Conservation (phyloP, 2,797 vertebrate genomes). For the Pogonophryne albipinna region DNA sequence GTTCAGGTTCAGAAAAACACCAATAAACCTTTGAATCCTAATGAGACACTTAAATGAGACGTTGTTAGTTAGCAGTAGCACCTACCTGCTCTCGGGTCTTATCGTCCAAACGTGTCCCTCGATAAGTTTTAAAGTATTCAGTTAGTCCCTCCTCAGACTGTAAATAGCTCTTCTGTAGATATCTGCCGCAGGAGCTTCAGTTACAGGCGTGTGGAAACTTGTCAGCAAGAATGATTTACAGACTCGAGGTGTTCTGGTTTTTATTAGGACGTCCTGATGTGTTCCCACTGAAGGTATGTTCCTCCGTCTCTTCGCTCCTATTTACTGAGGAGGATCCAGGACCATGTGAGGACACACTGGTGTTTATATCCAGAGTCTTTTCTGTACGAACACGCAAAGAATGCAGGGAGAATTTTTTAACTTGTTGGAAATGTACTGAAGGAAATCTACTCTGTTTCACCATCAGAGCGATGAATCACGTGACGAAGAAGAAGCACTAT, state of each 20-base stretch:
- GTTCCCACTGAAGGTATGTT: neutral
- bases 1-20: neutral
- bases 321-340: neutral
- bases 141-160: conserved; percentile 10
- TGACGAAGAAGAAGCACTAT: neutral
- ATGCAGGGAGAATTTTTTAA: conserved; percentile 25
- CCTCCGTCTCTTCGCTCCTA: neutral
- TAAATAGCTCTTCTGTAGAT: conserved; percentile 40
- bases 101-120: conserved; percentile 1
- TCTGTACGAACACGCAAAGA: conserved; percentile 45
- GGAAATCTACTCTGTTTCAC: conserved; percentile 11
- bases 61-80: conserved; percentile 18
- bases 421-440: conserved; percentile 25
- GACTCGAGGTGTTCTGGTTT: conserved; percentile 27
- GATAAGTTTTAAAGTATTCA: conserved; percentile 6
- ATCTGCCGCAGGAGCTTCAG: conserved; percentile 17
- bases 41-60: neutral
- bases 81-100: conserved; percentile 51
- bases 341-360: conserved; percentile 22
- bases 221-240: conserved; percentile 44
- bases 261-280: conserved; percentile 14
- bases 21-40: conserved; percentile 29
- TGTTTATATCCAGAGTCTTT: neutral
- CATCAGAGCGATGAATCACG: neutral
- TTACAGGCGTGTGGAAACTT: conserved; percentile 55